Conservation (phyloP, 2,113 vertebrate genomes). For the Eurystomus gularis region DNA sequence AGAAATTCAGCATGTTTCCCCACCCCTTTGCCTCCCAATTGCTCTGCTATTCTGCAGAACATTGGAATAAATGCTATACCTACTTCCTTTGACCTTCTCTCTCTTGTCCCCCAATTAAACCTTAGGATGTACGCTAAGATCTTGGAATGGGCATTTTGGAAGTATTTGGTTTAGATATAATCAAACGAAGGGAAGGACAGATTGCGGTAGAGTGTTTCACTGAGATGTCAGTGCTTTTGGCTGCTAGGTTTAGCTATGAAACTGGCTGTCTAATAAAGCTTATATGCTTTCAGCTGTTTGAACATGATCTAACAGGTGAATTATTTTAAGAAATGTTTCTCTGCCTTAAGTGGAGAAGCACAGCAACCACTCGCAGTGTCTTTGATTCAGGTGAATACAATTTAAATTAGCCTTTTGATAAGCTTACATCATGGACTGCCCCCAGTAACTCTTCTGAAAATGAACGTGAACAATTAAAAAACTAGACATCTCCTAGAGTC, state of each 20-base stretch:
- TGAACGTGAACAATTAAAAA: neutral
- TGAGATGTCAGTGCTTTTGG: neutral
- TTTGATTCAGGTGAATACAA: neutral
- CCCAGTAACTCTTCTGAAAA: neutral
- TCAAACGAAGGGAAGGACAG: neutral
- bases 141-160: neutral
- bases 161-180: neutral
- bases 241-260: neutral
- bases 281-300: neutral
- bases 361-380: neutral
- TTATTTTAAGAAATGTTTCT: neutral
- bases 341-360: neutral
- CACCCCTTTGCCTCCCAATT: neutral
- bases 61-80: neutral
- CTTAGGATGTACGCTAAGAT: neutral
- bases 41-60: neutral
- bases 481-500: neutral
- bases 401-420: neutral
- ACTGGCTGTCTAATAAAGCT: neutral
- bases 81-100: neutral
- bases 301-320: neutral
- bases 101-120: neutral
- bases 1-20: neutral
- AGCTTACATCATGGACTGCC: neutral
- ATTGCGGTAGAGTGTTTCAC: neutral